A percentile compares a stretch with the other conserved stretches of the same genome.
Conservation (phyloP, 2,888 invertebrate genomes). For the Cantharis lateralis region DNA sequence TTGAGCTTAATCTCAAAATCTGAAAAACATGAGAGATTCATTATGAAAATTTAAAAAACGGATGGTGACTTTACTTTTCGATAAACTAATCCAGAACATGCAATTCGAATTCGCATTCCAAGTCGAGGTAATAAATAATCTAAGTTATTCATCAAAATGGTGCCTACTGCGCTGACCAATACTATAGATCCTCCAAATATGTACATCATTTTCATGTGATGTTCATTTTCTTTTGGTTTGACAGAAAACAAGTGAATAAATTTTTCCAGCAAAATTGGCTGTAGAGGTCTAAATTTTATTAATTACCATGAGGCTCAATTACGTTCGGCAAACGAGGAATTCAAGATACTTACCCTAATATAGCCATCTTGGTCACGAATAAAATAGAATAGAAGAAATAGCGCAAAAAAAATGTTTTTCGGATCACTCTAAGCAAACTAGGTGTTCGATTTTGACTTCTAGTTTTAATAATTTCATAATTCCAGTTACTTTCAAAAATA, state of each 20-base stretch:
- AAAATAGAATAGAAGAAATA: neutral
- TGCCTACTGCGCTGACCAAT: neutral
- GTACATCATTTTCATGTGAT: neutral
- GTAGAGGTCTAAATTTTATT: neutral
- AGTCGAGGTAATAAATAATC: no score
- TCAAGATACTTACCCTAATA: no score
- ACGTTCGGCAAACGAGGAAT: no score
- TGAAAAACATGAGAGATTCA: no score
- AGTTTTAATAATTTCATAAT: slow-evolving; percentile 60
- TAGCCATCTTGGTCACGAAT: no score
- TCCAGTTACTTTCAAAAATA: slow-evolving; percentile 66
- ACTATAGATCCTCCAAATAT: neutral
- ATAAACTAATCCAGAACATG: neutral
- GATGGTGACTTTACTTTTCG: neutral
- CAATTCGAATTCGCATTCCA: neutral
- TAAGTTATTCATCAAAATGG: neutral
- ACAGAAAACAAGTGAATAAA: neutral
- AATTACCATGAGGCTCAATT: no score
- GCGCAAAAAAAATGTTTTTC: slow-evolving; percentile 63
- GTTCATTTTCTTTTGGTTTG: neutral
- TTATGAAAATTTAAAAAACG: no score
- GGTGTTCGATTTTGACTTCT: slow-evolving; percentile 56
- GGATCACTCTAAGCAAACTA: slow-evolving; percentile 63
- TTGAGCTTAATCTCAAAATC: no score
- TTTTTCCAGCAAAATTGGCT: neutral